Base-by-base conservation (phyloP, 2,797 vertebrate species). In the Synaphobranchus kaupii region DNA sequence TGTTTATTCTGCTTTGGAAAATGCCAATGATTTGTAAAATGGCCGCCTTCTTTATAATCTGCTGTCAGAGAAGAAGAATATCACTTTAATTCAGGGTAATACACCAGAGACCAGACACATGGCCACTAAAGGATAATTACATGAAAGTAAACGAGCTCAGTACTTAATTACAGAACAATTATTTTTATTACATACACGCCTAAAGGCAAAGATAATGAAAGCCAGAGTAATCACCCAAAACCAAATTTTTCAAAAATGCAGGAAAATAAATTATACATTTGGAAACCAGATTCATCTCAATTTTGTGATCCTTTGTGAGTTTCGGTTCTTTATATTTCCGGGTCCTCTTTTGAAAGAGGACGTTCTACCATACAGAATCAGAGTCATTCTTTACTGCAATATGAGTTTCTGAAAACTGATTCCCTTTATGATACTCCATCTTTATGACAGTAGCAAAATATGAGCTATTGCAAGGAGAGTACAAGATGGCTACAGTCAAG, bases 81-180 rank as follows among this genome's bases (percentile, higher is more conserved):
- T 31, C 25, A 15, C 68, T 73, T 39, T 22, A 44, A 76, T 76
- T 76, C 71, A 76, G 71, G 28, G 4, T 39, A 76, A 76, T 76
- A 20, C 66, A 28, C 66, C 66, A 76, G 34, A 39, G 34, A 48
- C 44, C 10, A 80, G 20, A 48, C 5, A 6, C 73, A 78, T 47
- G 15, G 76, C 76, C 76, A 80, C 39, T 80, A 10, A 80, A 47
- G 44, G 4, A 6, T 80, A 48, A 80, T 80, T 80, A 48, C 39
- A 80, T 48, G 76, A 80, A 80, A 80, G 39, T 2, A 80, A 80
- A 80, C 7, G 44, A 80, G 44, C 9, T 48, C 15, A 48, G 76
- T 22, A 25, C 76, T 80, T 80, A 47, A 80, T 80, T 80, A 80
- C 76, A 80, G 10, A 80, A 6, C 76, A 47, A 80, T 80, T 80